phyloP scores from a whole-genome alignment of 2,113 vertebrate genomes.

The Paracanthobrama guichenoti region DNA sequence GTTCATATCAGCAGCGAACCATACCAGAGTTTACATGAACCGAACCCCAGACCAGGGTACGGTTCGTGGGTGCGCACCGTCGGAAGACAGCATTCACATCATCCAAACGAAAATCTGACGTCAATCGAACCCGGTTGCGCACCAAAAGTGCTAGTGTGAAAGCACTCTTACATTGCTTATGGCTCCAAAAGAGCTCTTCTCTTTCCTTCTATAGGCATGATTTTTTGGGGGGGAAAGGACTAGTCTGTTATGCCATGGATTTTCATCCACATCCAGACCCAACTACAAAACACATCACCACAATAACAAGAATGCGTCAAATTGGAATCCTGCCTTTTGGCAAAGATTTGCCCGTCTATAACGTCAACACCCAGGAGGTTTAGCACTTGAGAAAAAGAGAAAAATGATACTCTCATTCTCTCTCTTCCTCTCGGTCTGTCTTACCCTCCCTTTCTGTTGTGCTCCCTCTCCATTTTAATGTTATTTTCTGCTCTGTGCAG shows the following conservation, averaged over 20 bases:
- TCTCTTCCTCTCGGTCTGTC: conserved; percentile 19
- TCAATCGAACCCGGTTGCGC: no score
- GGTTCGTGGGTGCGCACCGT: no score
- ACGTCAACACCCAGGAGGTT: conserved; percentile 51
- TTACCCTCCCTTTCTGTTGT: conserved; percentile 33
- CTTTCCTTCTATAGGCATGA: neutral
- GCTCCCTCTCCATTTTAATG: conserved; percentile 42
- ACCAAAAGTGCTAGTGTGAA: no score
- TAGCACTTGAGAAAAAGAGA: conserved; percentile 49
- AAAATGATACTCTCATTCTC: conserved; percentile 21
- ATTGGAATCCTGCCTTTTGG: conserved; percentile 47
- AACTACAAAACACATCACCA: conserved; percentile 25
- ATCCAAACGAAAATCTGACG: no score
- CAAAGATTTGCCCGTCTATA: conserved; percentile 38
- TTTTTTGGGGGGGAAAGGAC: neutral
- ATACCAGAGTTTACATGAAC: no score
- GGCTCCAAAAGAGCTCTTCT: neutral
- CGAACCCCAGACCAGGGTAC: no score
- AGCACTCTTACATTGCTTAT: neutral
- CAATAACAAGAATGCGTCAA: conserved; percentile 31
- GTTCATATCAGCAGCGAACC: no score
- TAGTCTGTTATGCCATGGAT: neutral
- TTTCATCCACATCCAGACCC: conserved; percentile 31
- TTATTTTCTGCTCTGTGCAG: conserved; percentile 50
- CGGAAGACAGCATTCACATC: no score